Evolutionary conservation across 2,113 vertebrate genomes (phyloP).

Genomic region (Aepyceros melampus): DNA sequence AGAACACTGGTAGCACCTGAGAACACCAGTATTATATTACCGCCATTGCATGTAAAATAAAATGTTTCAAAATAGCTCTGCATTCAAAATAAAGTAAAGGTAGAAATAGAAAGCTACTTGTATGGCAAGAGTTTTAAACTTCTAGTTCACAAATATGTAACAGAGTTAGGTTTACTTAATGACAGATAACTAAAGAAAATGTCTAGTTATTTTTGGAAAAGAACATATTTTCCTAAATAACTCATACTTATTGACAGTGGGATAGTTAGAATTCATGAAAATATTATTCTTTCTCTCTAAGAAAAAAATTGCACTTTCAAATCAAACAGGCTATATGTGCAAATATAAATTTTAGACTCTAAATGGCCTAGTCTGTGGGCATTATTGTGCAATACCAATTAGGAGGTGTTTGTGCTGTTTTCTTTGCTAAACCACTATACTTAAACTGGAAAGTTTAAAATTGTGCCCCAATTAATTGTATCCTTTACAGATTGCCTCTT

Average conservation of each 20-base stretch:
- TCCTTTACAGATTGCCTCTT: conserved; percentile 72
- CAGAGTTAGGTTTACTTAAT: background rate
- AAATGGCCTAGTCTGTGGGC: conserved; percentile 14
- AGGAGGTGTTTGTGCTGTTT: conserved; percentile 53
- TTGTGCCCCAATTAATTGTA: conserved; percentile 71
- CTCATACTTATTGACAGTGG: background rate
- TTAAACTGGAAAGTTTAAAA: conserved; percentile 73
- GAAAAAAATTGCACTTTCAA: background rate
- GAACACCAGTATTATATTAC: background rate
- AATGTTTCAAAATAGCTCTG: background rate
- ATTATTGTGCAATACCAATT: conserved; percentile 50
- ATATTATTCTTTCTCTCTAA: background rate
- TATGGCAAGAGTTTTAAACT: background rate
- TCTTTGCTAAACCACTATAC: conserved; percentile 60
- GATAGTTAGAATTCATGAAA: background rate
- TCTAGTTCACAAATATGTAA: background rate
- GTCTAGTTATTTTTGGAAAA: background rate
- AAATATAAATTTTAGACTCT: background rate
- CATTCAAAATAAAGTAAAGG: background rate
- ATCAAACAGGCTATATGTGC: background rate
- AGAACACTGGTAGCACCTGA: background rate
- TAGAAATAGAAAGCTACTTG: background rate
- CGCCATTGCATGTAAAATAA: background rate
- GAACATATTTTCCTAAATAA: background rate
- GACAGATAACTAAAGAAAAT: background rate